Conservation (phyloP, 2,888 invertebrate species). For the Dusona sp. region DNA sequence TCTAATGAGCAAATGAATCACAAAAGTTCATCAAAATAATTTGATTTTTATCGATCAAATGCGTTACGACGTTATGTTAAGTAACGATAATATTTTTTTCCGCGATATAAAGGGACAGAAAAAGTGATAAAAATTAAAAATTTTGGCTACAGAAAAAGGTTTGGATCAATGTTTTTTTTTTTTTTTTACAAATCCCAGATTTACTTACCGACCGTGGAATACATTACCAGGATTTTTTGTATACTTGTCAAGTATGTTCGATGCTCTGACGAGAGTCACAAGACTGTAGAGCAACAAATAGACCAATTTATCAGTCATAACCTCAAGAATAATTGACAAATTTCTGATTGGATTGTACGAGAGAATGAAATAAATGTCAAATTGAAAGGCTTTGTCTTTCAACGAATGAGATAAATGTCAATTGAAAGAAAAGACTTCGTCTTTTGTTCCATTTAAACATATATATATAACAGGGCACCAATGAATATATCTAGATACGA, state of each 20-base stretch:
- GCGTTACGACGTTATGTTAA: too few relatives aligned
- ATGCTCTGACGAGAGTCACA: constrained; percentile 52
- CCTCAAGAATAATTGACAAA: constrained; percentile 55
- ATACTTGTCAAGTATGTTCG: constrained; percentile 71
- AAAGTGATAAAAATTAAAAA: neutral
- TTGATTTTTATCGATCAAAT: neutral
- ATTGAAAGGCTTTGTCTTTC: neutral
- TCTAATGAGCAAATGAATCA: too few relatives aligned
- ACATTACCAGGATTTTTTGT: constrained; percentile 67
- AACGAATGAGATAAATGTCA: too few relatives aligned
- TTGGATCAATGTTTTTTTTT: neutral
- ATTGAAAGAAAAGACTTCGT: too few relatives aligned
- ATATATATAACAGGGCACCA: neutral
- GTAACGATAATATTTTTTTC: neutral
- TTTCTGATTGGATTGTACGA: neutral
- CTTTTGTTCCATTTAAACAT: constrained; percentile 17
- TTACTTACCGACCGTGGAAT: constrained; percentile 79
- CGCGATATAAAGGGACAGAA: neutral
- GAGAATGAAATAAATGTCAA: constrained; percentile 31
- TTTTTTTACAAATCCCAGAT: constrained; percentile 7
- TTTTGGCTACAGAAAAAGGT: too few relatives aligned
- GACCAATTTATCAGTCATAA: constrained; percentile 71
- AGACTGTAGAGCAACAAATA: constrained; percentile 71
- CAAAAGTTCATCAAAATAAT: neutral
- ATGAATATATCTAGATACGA: neutral